A percentile compares a stretch with the other conserved stretches of the same genome.
These are phyloP conservation scores for Acronicta alni DNA, from an alignment of 2,888 invertebrate genomes.

Conservation along the genomic window DNA sequence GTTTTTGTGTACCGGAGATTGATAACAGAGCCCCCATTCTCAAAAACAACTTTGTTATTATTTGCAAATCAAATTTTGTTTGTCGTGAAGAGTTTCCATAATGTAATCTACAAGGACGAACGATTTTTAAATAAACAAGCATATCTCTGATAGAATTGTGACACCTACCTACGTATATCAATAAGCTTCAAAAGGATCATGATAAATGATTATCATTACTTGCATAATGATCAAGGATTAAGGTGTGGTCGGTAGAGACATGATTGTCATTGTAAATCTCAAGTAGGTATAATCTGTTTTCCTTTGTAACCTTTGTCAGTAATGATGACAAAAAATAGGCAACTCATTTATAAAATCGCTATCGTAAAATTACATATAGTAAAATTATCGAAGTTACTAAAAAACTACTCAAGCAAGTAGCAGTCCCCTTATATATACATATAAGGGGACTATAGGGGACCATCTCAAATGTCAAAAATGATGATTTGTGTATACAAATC, in stretches of 20 bases:
- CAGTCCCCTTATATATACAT: too few species aligned
- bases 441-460: too few species aligned
- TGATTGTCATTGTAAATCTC: not conserved
- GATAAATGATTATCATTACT: slow-evolving; percentile 19
- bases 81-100: slow-evolving; percentile 16
- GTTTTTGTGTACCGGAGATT: slow-evolving; percentile 12
- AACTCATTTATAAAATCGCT: too few species aligned
- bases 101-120: slow-evolving; percentile 28
- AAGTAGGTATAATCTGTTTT: too few species aligned
- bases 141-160: slow-evolving; percentile 31
- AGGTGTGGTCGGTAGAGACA: too few species aligned
- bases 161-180: slow-evolving; percentile 36
- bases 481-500: too few species aligned
- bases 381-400: too few species aligned
- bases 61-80: slow-evolving; percentile 39
- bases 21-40: slow-evolving; percentile 6
- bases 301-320: too few species aligned
- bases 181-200: slow-evolving; percentile 36
- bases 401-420: too few species aligned
- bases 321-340: too few species aligned
- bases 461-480: too few species aligned
- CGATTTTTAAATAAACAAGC: slow-evolving; percentile 29
- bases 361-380: too few species aligned
- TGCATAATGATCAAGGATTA: slow-evolving; percentile 32
- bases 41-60: slow-evolving; percentile 31